phyloP scores from a whole-genome alignment of 2,113 vertebrate species.

The Ibidorhyncha struthersii region DNA sequence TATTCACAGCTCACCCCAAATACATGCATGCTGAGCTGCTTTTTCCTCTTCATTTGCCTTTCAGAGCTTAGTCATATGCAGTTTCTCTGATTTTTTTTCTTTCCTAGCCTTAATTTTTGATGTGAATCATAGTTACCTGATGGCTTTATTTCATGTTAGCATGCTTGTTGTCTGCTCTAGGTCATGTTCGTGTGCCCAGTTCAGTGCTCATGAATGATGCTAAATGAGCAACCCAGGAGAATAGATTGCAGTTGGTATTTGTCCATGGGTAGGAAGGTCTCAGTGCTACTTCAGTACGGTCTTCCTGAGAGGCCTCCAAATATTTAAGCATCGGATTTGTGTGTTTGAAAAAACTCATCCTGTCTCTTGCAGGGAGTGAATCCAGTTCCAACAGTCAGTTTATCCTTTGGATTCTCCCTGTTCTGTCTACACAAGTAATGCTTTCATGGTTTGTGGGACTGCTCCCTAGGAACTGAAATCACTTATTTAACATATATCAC shows the following conservation, averaged over 20 bases:
- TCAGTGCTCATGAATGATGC: neutral
- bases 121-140: neutral
- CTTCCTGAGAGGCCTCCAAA: neutral
- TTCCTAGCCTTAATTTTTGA: neutral
- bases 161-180: neutral
- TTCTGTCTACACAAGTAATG: neutral
- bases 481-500: neutral
- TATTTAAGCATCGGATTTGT: neutral
- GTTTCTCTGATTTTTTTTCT: neutral
- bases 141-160: neutral
- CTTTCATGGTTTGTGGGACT: neutral
- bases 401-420: neutral
- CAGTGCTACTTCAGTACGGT: neutral
- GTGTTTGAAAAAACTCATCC: neutral
- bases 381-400: neutral
- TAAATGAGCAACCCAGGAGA: neutral
- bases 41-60: neutral
- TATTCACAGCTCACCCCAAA: neutral
- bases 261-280: neutral
- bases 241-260: neutral
- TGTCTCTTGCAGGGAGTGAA: neutral
- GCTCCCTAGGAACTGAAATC: neutral
- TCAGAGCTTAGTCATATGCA: neutral
- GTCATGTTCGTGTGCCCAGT: neutral
- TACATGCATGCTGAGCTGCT: rapidly evolving